Conservation (phyloP, 2,888 invertebrate species). For the Argynnis bischoffii region DNA sequence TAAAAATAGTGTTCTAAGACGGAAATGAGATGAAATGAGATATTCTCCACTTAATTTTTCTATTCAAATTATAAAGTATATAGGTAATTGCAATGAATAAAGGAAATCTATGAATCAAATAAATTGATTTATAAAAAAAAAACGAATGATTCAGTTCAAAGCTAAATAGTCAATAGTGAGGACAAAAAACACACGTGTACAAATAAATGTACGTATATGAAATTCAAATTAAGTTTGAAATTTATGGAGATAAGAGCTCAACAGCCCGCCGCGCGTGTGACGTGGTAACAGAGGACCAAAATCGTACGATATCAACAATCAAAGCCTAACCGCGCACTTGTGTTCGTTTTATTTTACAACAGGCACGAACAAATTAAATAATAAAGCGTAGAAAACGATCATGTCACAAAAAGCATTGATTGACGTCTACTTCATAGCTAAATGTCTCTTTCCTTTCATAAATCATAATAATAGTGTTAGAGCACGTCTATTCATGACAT, state of each 20-base stretch:
- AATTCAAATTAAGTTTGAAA: constrained; percentile 24
- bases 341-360: constrained; percentile 1
- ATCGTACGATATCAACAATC: constrained; percentile 22
- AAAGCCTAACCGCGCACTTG: constrained; percentile 6
- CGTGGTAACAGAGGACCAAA: constrained; percentile 32
- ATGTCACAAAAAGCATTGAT: constrained; percentile 1
- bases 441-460: background rate
- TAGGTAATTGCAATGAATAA: too few relatives aligned
- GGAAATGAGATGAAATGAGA: too few relatives aligned
- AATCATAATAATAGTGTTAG: constrained; percentile 4
- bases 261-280: constrained; percentile 32
- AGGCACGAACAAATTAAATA: background rate
- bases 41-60: too few relatives aligned
- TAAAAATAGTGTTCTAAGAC: too few relatives aligned
- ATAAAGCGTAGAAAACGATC: constrained; percentile 11
- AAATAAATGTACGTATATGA: constrained; percentile 6
- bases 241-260: constrained; percentile 24
- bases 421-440: background rate
- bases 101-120: too few relatives aligned
- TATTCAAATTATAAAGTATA: too few relatives aligned
- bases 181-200: constrained; percentile 14
- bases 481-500: constrained; percentile 25
- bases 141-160: too few relatives aligned
- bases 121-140: too few relatives aligned
- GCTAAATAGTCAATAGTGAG: background rate